Evolutionary conservation across 2,797 vertebrate species (phyloP).

Genomic region (Meriones psammophilus): DNA sequence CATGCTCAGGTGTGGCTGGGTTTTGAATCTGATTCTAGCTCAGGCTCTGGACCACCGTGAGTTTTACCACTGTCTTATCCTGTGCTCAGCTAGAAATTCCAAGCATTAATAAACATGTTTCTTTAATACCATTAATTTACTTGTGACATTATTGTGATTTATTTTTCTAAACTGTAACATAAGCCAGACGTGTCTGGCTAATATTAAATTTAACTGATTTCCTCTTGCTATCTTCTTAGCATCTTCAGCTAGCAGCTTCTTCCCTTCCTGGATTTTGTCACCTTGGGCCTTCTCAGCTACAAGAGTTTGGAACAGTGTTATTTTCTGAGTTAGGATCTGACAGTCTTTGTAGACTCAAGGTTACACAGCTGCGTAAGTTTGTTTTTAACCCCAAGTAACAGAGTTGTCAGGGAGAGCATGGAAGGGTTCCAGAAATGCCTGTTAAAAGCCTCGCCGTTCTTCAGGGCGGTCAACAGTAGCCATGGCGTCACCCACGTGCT

Average conservation of each 20-base stretch:
- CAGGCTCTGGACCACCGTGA: neutral
- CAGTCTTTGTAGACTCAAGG: constrained; percentile 75
- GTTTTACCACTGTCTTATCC: neutral
- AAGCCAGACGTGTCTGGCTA: constrained; percentile 52
- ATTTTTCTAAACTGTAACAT: constrained; percentile 47
- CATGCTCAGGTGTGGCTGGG: neutral
- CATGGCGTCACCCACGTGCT: fast-evolving
- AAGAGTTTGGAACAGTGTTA: constrained; percentile 68
- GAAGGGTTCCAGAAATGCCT: constrained; percentile 66
- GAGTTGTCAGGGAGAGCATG: constrained; percentile 56
- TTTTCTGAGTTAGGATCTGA: constrained; percentile 81
- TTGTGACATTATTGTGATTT: constrained; percentile 52
- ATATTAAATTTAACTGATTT: neutral
- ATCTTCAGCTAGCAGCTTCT: constrained; percentile 19
- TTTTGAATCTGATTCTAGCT: neutral
- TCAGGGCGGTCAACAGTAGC: neutral
- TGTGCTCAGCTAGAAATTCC: neutral
- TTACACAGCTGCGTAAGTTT: constrained; percentile 73
- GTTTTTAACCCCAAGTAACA: constrained; percentile 80
- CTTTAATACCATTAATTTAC: constrained; percentile 59
- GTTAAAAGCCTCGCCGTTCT: constrained; percentile 5
- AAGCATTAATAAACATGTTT: neutral
- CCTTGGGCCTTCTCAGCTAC: constrained; percentile 60
- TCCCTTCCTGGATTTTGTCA: constrained; percentile 61
- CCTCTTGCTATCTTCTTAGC: neutral